phyloP scores from a whole-genome alignment of 2,888 invertebrate species.

The Nephrotoma guestfalica region DNA sequence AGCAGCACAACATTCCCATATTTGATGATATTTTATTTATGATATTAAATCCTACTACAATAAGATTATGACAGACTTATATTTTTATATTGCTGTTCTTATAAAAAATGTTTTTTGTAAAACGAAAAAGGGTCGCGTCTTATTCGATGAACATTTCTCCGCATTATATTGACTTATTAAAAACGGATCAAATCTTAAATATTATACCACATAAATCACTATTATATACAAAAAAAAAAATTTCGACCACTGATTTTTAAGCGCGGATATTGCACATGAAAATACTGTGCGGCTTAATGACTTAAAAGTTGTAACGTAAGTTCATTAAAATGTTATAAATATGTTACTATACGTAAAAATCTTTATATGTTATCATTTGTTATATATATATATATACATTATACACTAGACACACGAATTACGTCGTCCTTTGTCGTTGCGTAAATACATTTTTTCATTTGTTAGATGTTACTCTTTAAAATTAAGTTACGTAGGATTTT shows the following conservation, averaged over 20 bases:
- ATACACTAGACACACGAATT: too few relatives aligned
- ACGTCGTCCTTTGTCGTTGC: too few relatives aligned
- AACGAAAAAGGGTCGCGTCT: neutral
- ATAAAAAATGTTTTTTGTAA: neutral
- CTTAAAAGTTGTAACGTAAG: neutral
- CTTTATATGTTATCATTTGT: neutral
- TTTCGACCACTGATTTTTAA: neutral
- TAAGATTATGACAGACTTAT: constrained; percentile 2
- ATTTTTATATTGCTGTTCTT: neutral
- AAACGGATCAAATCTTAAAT: neutral
- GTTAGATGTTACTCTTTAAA: too few relatives aligned
- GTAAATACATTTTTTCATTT: too few relatives aligned
- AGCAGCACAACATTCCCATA: neutral
- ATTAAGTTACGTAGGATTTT: too few relatives aligned
- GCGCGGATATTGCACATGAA: neutral
- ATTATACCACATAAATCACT: neutral
- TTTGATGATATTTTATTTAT: neutral
- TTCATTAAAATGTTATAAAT: neutral
- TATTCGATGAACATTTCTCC: neutral
- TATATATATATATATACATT: neutral
- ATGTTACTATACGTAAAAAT: neutral
- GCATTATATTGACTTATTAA: constrained; percentile 1
- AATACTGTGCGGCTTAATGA: neutral
- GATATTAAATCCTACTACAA: constrained; percentile 1
- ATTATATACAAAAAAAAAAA: neutral